phyloP scores from a whole-genome alignment of 2,888 invertebrate genomes.

The Timandra comae region DNA sequence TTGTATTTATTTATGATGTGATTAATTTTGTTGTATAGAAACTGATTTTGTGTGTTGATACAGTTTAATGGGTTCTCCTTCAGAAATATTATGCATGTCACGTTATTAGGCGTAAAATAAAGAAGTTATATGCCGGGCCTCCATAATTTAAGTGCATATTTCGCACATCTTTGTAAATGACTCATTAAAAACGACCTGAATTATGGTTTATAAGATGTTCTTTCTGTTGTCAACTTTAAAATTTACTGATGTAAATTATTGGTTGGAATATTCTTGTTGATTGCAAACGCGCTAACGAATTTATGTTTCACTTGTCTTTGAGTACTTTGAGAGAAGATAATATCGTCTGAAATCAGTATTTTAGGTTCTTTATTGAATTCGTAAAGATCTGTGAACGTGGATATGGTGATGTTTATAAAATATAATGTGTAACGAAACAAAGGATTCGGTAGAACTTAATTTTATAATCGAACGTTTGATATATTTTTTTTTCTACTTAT shows the following conservation, averaged over 20 bases:
- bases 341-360: slow-evolving; percentile 62
- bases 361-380: slow-evolving; percentile 61
- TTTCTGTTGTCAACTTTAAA: slow-evolving; percentile 75
- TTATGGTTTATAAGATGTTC: slow-evolving; percentile 69
- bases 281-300: slow-evolving; percentile 71
- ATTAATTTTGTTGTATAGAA: neutral
- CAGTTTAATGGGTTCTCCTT: neutral
- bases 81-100: slow-evolving; percentile 18
- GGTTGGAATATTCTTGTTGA: slow-evolving; percentile 63
- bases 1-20: slow-evolving; percentile 4
- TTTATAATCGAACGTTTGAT: too few relatives aligned
- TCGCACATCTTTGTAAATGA: slow-evolving; percentile 31
- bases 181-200: slow-evolving; percentile 57
- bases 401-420: slow-evolving; percentile 53
- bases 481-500: too few relatives aligned
- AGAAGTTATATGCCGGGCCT: slow-evolving; percentile 21
- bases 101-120: slow-evolving; percentile 23
- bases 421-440: slow-evolving; percentile 23
- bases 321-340: slow-evolving; percentile 51
- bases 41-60: neutral
- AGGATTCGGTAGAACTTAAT: too few relatives aligned
- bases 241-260: slow-evolving; percentile 69
- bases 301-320: slow-evolving; percentile 63
- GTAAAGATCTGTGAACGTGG: slow-evolving; percentile 52
- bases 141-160: slow-evolving; percentile 24